phyloP scores from a whole-genome alignment of 2,113 vertebrate genomes.

The Saimiri boliviensis region DNA sequence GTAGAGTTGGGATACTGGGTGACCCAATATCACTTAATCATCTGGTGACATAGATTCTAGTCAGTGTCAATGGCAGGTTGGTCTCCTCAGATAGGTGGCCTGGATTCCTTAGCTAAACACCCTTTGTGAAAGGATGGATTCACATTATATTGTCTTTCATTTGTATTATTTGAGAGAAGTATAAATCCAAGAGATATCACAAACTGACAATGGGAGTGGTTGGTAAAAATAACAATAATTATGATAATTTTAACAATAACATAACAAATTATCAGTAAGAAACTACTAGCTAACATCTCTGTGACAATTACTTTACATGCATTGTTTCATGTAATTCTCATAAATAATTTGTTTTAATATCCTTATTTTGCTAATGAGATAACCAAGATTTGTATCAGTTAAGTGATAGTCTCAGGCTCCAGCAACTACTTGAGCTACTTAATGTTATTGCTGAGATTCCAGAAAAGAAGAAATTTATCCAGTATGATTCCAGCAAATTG shows the following conservation, averaged over 20 bases:
- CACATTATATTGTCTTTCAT: neutral
- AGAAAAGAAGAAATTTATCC: neutral
- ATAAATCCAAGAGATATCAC: neutral
- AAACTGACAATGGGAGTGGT: neutral
- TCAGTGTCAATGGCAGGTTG: neutral
- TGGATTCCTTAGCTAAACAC: neutral
- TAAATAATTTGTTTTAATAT: neutral
- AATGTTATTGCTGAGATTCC: neutral
- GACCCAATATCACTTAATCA: too few species aligned
- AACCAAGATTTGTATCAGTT: neutral
- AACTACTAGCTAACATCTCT: neutral
- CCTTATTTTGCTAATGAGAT: neutral
- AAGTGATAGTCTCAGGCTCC: neutral
- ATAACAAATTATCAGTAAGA: neutral
- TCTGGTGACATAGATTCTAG: neutral
- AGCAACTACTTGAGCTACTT: neutral
- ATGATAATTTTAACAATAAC: neutral
- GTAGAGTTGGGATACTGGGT: neutral
- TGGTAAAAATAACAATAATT: neutral
- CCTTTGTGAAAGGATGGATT: neutral
- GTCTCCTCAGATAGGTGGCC: neutral
- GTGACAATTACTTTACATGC: neutral
- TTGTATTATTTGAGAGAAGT: neutral
- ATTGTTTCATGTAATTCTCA: conserved; percentile 5
- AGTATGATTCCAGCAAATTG: neutral